Base-by-base conservation (phyloP, 2,113 vertebrate genomes). In the Thermophis baileyi region DNA sequence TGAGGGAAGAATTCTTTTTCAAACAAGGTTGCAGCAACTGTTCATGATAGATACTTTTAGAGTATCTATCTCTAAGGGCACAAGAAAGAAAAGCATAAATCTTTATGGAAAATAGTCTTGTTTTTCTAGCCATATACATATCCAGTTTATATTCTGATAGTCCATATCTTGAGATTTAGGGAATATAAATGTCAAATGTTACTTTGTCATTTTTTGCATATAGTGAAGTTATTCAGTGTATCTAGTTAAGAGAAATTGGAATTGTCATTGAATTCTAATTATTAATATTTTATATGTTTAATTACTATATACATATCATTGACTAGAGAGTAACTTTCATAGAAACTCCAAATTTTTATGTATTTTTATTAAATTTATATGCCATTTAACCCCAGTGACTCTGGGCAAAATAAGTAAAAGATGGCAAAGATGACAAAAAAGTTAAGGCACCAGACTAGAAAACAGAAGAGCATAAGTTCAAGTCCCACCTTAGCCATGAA, bases 1-100 rank as follows among this genome's bases (percentile, higher is more conserved):
- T 94, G 94, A 85, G 95, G 95, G 96, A 97, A 97, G 97, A 51
- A 51, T 54, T 25, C 25, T 54, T 92, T 89, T 24, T 63, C 35
- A 92, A 89, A 40, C 16, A 54, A 89, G 25, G 40, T 50, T 74
- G 22, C 86, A 74, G 16, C 49, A 53, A 1, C 91, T 54, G 35
- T 40, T 30, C 22, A 8, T 92, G 40, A 18, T 35, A 22, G 40
- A 35, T 9, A n/a, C 50, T 49, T 12, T 25, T 25, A 51, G 14
- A 11, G 46, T 11, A n/a, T 90, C 90, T 63, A 14, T 40, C 49
- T 47, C 35, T 35, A 30, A 53, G 6, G 69, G 24, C 14, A 24
- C 40, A 35, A n/a, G 30, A 47, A 57, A 92, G 30, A 4, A 85
- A 53, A 44, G 16, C 27, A 47, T 44, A 6, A 44, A 22, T 50